Percentiles rank a stretch among this genome's conserved stretches.
phyloP scores from a whole-genome alignment of 2,113 vertebrate genomes.

The Donacobius atricapilla region DNA sequence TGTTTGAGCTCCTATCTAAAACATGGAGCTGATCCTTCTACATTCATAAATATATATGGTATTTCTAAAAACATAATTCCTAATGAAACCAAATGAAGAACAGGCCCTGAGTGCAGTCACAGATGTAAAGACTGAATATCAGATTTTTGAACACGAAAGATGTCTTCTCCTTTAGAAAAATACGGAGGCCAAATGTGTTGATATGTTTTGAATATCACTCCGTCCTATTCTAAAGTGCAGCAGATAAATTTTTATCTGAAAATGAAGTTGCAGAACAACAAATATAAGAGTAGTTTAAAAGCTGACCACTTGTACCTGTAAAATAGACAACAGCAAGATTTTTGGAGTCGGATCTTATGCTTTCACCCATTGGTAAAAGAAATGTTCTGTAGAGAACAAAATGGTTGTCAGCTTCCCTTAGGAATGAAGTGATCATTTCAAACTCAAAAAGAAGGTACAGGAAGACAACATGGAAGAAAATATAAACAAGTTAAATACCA shows the following conservation, averaged over 20 bases:
- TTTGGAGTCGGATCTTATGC: not conserved
- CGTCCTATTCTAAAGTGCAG: not conserved
- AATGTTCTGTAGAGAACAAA: not conserved
- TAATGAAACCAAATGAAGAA: not conserved
- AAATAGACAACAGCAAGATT: slow-evolving; percentile 23
- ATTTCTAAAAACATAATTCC: not conserved
- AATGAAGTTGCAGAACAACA: slow-evolving; percentile 27
- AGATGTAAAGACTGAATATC: not conserved
- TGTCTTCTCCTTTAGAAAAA: not conserved
- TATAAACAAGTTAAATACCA: not conserved
- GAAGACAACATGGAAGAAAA: not conserved
- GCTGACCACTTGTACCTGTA: not conserved
- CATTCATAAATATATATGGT: not conserved
- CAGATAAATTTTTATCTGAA: slow-evolving; percentile 1
- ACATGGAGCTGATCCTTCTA: not conserved
- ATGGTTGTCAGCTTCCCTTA: not conserved
- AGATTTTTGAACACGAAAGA: not conserved
- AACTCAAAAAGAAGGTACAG: not conserved
- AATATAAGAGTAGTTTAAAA: not conserved
- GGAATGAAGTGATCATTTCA: not conserved
- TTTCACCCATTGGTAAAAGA: not conserved
- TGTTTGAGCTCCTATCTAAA: not conserved
- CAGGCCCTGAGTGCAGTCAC: not conserved
- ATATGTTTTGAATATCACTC: not conserved
- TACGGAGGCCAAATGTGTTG: not conserved